These are phyloP conservation scores for Nothoprocta pentlandii DNA, from an alignment of 2,113 vertebrate genomes.

Conservation along the genomic window DNA sequence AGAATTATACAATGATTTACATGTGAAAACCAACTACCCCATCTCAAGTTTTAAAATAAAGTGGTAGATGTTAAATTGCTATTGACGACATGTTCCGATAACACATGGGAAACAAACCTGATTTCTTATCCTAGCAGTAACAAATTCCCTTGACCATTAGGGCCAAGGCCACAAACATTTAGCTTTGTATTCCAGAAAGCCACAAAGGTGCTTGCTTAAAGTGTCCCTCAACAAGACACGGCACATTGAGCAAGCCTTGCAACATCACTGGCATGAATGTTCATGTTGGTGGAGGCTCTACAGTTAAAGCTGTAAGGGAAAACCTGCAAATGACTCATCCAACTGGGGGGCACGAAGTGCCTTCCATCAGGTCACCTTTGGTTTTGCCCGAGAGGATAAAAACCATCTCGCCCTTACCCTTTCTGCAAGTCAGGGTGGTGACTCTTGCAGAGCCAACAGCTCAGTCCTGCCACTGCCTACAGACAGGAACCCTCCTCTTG, in stretches of 20 bases:
- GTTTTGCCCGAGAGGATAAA: not conserved
- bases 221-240: accelerated
- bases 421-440: not conserved
- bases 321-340: not conserved
- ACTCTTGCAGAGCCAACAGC: no score
- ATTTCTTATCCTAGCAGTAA: accelerated
- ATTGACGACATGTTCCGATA: not conserved
- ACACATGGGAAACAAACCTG: accelerated
- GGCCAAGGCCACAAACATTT: accelerated
- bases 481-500: not conserved
- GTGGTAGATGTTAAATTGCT: accelerated
- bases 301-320: not conserved
- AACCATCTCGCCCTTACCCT: not conserved
- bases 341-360: not conserved
- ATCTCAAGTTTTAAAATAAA: not conserved
- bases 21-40: not conserved
- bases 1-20: not conserved
- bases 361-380: not conserved
- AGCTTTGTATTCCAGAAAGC: not conserved
- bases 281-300: accelerated
- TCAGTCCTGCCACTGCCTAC: not conserved
- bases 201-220: accelerated
- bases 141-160: accelerated
- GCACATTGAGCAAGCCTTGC: not conserved
- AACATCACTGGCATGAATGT: accelerated